Evolutionary conservation across 35 echinoderm and acorn worm genomes (phyloP).

Genomic region (Patiria miniata): DNA sequence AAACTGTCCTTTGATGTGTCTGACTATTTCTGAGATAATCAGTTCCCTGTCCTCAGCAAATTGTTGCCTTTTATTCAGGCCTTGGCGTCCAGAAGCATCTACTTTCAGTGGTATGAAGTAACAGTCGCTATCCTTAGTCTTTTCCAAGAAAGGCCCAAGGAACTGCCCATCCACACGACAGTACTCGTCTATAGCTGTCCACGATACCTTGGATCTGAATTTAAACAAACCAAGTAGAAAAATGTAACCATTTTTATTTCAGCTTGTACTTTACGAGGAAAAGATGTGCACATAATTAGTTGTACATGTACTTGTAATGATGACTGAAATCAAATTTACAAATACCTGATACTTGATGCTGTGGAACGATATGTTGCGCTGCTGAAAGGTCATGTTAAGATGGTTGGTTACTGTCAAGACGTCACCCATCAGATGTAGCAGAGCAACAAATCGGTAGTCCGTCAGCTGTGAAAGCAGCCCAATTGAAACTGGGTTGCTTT

Average conservation of each 20-base stretch:
- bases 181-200: neutral
- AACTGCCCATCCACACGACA: neutral
- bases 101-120: neutral
- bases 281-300: neutral
- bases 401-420: neutral
- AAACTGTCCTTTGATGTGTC: neutral
- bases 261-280: neutral
- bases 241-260: neutral
- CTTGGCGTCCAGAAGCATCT: neutral
- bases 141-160: neutral
- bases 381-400: neutral
- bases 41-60: neutral
- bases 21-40: neutral
- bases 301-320: neutral
- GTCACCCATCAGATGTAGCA: neutral
- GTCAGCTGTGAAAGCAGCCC: neutral
- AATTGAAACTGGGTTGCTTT: neutral
- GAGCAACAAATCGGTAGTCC: neutral
- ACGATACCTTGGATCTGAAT: neutral
- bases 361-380: slow-evolving; percentile 3
- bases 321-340: neutral
- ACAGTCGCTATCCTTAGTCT: neutral
- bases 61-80: neutral
- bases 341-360: neutral
- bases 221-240: neutral